phyloP scores from a whole-genome alignment of 2,888 invertebrate genomes.

The Drosophila tanythrix region DNA sequence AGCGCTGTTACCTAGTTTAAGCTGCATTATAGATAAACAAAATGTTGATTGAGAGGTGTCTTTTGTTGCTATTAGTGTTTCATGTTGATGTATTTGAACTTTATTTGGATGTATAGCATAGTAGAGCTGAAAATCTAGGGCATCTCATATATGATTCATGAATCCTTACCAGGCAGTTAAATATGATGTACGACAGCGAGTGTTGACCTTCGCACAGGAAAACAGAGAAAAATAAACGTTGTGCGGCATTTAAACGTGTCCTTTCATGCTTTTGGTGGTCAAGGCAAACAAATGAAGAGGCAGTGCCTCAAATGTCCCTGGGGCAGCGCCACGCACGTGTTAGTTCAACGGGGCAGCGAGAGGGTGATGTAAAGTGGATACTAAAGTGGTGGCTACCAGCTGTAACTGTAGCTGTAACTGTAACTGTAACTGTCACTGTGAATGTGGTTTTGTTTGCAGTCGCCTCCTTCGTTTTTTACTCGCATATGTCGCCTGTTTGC shows the following conservation, averaged over 20 bases:
- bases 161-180: constrained; percentile 7
- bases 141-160: constrained; percentile 42
- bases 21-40: background rate
- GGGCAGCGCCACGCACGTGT: constrained; percentile 47
- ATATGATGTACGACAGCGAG: constrained; percentile 35
- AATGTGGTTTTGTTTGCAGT: constrained; percentile 12
- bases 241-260: constrained; percentile 63
- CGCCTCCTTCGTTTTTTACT: constrained; percentile 10
- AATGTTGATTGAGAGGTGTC: background rate
- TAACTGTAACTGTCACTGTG: constrained; percentile 6
- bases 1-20: background rate
- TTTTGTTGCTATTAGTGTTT: background rate
- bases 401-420: constrained; percentile 4
- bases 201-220: background rate
- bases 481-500: constrained; percentile 26
- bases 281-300: constrained; percentile 57
- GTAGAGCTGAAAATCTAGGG: constrained; percentile 11
- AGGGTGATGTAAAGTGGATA: background rate
- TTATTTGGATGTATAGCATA: background rate
- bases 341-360: constrained; percentile 2
- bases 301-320: constrained; percentile 33
- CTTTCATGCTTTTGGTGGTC: constrained; percentile 60
- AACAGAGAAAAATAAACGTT: constrained; percentile 28
- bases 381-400: background rate
- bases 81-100: background rate